phyloP scores from a whole-genome alignment of 1,140 invertebrate genomes.

The Acromyrmex heyeri region DNA sequence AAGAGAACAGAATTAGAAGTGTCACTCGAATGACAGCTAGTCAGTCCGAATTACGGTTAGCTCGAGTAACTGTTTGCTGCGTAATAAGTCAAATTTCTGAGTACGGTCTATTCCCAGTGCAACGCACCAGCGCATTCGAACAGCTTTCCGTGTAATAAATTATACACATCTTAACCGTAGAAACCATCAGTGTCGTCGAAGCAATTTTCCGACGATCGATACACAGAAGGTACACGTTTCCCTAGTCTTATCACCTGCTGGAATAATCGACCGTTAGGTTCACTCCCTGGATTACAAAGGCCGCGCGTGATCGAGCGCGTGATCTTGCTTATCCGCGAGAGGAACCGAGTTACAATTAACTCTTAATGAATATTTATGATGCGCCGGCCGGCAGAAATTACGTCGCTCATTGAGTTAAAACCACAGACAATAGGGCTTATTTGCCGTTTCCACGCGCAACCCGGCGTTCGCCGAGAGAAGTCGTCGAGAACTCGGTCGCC shows the following conservation, averaged over 20 bases:
- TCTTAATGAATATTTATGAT: constrained; percentile 63
- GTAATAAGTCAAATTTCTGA: constrained; percentile 12
- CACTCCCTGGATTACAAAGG: constrained; percentile 28
- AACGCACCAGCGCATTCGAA: neutral
- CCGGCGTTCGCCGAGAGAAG: constrained; percentile 12
- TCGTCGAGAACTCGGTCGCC: constrained; percentile 19
- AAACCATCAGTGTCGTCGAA: constrained; percentile 15
- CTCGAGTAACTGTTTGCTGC: neutral
- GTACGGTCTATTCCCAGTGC: neutral
- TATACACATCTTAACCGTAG: constrained; percentile 25
- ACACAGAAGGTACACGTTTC: neutral
- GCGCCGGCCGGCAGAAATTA: constrained; percentile 56
- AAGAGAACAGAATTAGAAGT: neutral
- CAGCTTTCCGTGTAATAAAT: constrained; percentile 5
- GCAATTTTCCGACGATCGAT: constrained; percentile 53
- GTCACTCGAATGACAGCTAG: neutral
- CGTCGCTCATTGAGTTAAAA: constrained; percentile 60
- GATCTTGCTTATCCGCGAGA: constrained; percentile 35
- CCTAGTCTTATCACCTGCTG: constrained; percentile 3
- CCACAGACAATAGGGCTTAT: constrained; percentile 63
- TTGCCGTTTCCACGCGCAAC: constrained; percentile 49
- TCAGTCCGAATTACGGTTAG: neutral
- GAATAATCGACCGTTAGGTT: constrained; percentile 35
- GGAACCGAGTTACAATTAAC: constrained; percentile 49
- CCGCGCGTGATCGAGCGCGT: constrained; percentile 26